These are phyloP conservation scores for Pycnonotus jocosus DNA, from an alignment of 2,113 vertebrate genomes.

Conservation along the genomic window DNA sequence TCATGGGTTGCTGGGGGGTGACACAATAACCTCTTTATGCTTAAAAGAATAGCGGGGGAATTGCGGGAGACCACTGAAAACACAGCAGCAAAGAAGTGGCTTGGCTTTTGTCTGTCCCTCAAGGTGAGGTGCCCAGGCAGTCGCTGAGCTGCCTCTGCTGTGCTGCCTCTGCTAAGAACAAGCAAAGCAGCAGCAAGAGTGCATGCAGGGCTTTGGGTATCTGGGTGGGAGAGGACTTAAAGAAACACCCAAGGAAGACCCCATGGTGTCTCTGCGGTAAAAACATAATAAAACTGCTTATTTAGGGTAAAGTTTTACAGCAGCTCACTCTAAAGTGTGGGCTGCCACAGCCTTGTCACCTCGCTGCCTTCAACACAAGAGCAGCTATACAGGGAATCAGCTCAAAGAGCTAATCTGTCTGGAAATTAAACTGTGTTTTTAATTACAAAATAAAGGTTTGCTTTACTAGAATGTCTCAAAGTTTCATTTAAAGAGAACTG, in stretches of 20 bases:
- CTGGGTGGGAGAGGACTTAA: not conserved
- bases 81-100: not conserved
- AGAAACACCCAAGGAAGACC: not conserved
- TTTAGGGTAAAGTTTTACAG: not conserved
- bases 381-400: not conserved
- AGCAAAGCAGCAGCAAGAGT: not conserved
- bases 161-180: rapidly evolving
- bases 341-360: not conserved
- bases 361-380: not conserved
- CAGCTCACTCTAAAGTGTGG: not conserved
- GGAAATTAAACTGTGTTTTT: not conserved
- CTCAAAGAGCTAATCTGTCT: not conserved
- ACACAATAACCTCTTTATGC: slow-evolving; percentile 34
- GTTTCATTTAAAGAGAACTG: not conserved
- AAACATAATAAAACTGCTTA: not conserved
- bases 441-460: not conserved
- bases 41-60: not conserved
- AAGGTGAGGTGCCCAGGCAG: not conserved
- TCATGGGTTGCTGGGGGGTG: not conserved
- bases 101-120: not conserved
- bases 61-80: not conserved
- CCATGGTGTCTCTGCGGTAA: not conserved
- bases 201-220: not conserved
- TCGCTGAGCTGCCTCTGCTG: not conserved
- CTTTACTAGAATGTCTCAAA: not conserved